Percentiles rank a stretch among this genome's conserved stretches.
phyloP scores from a whole-genome alignment of 23 tunicate genomes.

The Phallusia fumigata region DNA sequence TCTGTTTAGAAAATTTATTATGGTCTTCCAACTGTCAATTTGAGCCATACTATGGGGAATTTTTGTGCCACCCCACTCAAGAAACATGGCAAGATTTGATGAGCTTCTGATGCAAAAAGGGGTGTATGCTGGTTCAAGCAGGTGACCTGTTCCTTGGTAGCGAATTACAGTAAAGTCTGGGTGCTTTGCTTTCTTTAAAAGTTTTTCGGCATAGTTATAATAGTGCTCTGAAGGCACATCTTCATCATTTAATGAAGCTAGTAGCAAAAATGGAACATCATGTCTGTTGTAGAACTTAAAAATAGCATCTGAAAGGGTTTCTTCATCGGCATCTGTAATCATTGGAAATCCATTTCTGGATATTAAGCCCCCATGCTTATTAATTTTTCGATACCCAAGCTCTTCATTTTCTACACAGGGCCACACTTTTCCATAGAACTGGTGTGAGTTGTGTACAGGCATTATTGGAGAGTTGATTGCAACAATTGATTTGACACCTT shows the following conservation, averaged over 20 bases:
- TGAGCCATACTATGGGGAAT: slow-evolving; percentile 66
- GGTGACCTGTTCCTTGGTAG: slow-evolving; percentile 56
- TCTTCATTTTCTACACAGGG: background rate
- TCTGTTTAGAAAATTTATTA: slow-evolving; percentile 34
- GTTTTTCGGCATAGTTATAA: slow-evolving; percentile 29
- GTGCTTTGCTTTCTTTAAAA: slow-evolving; percentile 31
- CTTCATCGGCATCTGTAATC: background rate
- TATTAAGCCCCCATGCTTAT: background rate
- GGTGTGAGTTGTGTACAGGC: slow-evolving; percentile 20
- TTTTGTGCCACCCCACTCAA: slow-evolving; percentile 61
- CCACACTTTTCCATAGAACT: slow-evolving; percentile 14
- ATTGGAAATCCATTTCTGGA: background rate
- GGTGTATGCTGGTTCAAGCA: slow-evolving; percentile 50
- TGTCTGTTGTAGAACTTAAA: background rate
- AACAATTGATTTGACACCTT: slow-evolving; percentile 26
- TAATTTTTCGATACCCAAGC: background rate
- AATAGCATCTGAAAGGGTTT: background rate
- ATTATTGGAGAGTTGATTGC: slow-evolving; percentile 12
- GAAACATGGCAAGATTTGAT: background rate
- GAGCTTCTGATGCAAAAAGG: background rate
- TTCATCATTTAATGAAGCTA: slow-evolving; percentile 37
- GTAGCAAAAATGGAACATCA: slow-evolving; percentile 16
- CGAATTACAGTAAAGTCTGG: slow-evolving; percentile 39
- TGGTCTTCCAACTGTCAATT: slow-evolving; percentile 46
- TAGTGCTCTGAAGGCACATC: slow-evolving; percentile 29